These are phyloP conservation scores for Parnassius glacialis DNA, from an alignment of 2,888 invertebrate species.

Conservation along the genomic window DNA sequence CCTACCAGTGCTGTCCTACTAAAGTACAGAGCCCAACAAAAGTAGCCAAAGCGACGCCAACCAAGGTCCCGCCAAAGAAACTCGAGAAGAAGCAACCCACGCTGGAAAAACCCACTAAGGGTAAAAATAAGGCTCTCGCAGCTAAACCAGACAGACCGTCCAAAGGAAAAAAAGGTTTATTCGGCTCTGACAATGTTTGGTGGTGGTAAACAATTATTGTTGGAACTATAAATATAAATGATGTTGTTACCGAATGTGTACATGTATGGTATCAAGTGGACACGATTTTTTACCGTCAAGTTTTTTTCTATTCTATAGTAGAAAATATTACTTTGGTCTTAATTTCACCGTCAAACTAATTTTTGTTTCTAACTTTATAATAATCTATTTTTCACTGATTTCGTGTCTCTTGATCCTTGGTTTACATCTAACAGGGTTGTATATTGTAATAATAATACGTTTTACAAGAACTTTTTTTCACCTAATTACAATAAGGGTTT, in stretches of 20 bases:
- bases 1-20: constrained; percentile 96
- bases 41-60: constrained; percentile 87
- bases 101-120: constrained; percentile 61
- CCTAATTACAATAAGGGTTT: constrained; percentile 35
- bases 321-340: constrained; percentile 55
- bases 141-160: constrained; percentile 79
- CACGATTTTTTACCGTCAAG: constrained; percentile 65
- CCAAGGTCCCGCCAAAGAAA: constrained; percentile 81
- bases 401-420: constrained; percentile 77
- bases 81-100: constrained; percentile 68
- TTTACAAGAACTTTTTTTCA: constrained; percentile 50
- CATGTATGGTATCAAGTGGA: constrained; percentile 69
- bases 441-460: constrained; percentile 65
- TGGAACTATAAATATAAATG: constrained; percentile 52
- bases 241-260: constrained; percentile 60
- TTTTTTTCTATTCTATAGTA: constrained; percentile 47
- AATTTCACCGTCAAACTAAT: constrained; percentile 43
- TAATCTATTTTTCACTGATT: constrained; percentile 63
- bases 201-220: constrained; percentile 84
- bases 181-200: constrained; percentile 91
- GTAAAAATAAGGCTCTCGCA: constrained; percentile 74
- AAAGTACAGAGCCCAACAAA: constrained; percentile 89
- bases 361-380: constrained; percentile 44
- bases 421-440: constrained; percentile 74
- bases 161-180: constrained; percentile 90